phyloP scores from a whole-genome alignment of 2,113 vertebrate genomes.

The Gymnogyps californianus region DNA sequence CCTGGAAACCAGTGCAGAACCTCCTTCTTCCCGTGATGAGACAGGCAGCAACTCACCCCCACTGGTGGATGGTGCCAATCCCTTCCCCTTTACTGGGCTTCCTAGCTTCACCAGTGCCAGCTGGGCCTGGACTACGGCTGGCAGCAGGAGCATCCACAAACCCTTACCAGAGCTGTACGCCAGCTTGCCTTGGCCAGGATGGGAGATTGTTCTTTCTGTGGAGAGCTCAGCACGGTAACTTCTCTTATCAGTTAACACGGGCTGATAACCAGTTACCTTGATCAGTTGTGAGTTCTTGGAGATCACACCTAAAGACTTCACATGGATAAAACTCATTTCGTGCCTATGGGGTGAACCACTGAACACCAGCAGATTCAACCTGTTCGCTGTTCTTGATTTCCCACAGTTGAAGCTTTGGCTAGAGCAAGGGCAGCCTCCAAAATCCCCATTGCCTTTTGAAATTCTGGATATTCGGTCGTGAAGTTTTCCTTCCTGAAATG shows the following conservation, averaged over 20 bases:
- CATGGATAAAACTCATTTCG: background rate
- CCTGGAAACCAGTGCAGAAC: background rate
- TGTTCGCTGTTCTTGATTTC: background rate
- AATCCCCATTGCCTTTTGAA: background rate
- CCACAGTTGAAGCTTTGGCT: background rate
- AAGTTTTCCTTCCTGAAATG: background rate
- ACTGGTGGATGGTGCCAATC: background rate
- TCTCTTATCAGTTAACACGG: background rate
- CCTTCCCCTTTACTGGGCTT: background rate
- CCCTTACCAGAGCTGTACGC: background rate
- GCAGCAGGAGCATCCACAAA: background rate
- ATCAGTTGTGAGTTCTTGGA: background rate
- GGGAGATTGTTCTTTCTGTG: background rate
- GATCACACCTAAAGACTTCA: background rate
- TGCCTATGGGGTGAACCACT: accelerated
- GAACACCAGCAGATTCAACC: background rate
- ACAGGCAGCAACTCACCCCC: background rate
- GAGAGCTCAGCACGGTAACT: background rate
- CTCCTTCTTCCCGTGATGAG: background rate
- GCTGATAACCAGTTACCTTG: background rate
- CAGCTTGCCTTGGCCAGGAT: background rate
- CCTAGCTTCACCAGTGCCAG: background rate
- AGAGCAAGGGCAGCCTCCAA: background rate
- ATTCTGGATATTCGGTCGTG: background rate
- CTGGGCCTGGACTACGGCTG: background rate